Evolutionary conservation across 2,113 vertebrate species (phyloP).

Genomic region (Lepus europaeus): DNA sequence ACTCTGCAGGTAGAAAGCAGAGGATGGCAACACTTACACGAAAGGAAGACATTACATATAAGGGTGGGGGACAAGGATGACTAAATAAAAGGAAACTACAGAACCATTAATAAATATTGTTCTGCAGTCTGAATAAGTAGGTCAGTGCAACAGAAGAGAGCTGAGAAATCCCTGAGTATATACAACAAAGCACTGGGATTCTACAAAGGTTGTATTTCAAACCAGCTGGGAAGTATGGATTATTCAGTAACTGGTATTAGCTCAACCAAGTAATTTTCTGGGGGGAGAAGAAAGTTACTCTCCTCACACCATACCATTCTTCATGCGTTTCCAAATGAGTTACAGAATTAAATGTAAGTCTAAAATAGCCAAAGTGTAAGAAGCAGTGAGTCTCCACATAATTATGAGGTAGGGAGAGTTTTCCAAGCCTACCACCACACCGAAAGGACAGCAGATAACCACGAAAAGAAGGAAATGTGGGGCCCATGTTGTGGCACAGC

Average conservation of each 20-base stretch:
- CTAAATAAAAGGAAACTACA: slow-evolving; percentile 7
- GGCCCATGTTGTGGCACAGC: no score
- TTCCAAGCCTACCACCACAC: neutral
- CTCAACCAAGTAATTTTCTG: neutral
- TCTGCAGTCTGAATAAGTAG: slow-evolving; percentile 20
- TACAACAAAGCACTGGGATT: neutral
- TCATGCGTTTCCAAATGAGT: slow-evolving; percentile 27
- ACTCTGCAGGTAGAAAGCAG: slow-evolving; percentile 5
- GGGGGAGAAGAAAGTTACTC: neutral
- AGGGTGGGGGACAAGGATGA: slow-evolving; percentile 16
- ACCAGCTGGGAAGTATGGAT: neutral
- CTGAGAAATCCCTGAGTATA: slow-evolving; percentile 5
- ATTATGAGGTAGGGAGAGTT: neutral
- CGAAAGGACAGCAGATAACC: neutral
- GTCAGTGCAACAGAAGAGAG: slow-evolving; percentile 19
- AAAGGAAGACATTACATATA: slow-evolving; percentile 42
- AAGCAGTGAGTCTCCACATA: neutral
- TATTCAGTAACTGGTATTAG: neutral
- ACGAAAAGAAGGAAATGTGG: neutral
- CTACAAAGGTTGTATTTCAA: slow-evolving; percentile 17
- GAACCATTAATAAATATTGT: neutral
- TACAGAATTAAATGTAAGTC: slow-evolving; percentile 18
- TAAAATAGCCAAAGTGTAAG: neutral
- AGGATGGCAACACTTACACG: neutral
- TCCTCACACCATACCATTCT: neutral